Evolutionary conservation across 2,888 invertebrate species (phyloP), one percentile per base, ranked within the genome.

Genomic region (Pristionchus exspectatus): DNA sequence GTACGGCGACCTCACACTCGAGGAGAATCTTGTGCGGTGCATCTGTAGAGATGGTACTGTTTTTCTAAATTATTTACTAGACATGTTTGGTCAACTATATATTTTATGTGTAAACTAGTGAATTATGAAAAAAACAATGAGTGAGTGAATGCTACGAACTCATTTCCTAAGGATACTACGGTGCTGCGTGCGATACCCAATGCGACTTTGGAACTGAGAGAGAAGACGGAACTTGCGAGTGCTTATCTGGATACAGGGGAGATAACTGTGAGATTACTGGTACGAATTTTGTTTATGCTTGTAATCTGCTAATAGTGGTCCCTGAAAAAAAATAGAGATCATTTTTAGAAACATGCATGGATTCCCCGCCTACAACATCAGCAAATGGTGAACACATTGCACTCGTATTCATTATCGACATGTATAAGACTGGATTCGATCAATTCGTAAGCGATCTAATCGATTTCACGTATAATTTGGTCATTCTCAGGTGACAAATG

Each of bases 161-260:
- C 5, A 59, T 59, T 14, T 16, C 59, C 59, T 30, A 59, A 38
- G 84, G 84, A 27, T 85, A 85, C 59, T 85, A 30, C 50, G 84
- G 84, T 0, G 84, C n/a, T 18, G 84, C 59, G 24, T 85, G 84
- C 21, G 30, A 59, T 16, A 33, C 5, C 2, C 56, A 1, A 18
- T 85, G 84, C n/a, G 30, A 85, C 38, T 59, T 59, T 4, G 84
- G 84, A 30, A 38, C 33, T 18, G 14, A 16, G 33, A 24, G 30
- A 14, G 24, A 24, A 0, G 59, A 85, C 33, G 59, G 56, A 0
- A 21, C 21, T 4, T 85, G 84, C 16, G 59, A 59, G 7, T 85
- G 84, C 84, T 7, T 0, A 7, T 16, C 56, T 24, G 84, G 84
- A 18, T 85, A 33, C 33, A 1, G 10, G 10, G 84, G 84, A 30